Percentiles rank a stretch among this genome's conserved stretches.
phyloP scores from a whole-genome alignment of 1,140 invertebrate species.

The Bombus soroeensis region DNA sequence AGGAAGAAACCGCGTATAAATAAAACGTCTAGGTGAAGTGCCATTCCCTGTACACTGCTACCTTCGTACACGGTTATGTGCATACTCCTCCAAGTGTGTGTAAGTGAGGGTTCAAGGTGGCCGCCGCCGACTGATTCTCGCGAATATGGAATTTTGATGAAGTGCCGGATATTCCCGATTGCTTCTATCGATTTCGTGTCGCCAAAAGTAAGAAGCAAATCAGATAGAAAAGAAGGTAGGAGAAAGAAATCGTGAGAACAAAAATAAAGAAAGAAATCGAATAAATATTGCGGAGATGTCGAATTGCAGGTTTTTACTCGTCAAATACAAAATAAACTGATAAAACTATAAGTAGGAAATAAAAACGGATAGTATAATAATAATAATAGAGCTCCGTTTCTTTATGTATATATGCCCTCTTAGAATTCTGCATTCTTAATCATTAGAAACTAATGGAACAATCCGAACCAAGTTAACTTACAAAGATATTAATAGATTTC shows the following conservation, averaged over 20 bases:
- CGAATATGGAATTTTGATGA: constrained; percentile 54
- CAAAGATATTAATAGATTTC: no score
- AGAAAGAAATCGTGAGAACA: no score
- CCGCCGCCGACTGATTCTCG: not conserved
- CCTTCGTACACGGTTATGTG: not conserved
- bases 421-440: no score
- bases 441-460: no score
- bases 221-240: no score
- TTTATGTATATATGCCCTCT: no score
- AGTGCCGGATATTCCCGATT: constrained; percentile 29
- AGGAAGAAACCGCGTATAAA: constrained; percentile 23
- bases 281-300: not conserved
- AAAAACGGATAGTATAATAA: no score
- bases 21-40: constrained; percentile 32
- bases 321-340: not conserved
- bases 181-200: constrained; percentile 18
- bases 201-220: not conserved
- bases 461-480: no score
- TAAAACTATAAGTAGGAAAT: no score
- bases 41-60: constrained; percentile 24
- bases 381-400: no score
- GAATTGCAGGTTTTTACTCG: not conserved
- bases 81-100: not conserved
- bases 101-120: not conserved
- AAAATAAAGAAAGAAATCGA: no score